These are phyloP conservation scores for Nesidiocoris tenuis DNA, from an alignment of 2,888 invertebrate genomes.

Conservation along the genomic window DNA sequence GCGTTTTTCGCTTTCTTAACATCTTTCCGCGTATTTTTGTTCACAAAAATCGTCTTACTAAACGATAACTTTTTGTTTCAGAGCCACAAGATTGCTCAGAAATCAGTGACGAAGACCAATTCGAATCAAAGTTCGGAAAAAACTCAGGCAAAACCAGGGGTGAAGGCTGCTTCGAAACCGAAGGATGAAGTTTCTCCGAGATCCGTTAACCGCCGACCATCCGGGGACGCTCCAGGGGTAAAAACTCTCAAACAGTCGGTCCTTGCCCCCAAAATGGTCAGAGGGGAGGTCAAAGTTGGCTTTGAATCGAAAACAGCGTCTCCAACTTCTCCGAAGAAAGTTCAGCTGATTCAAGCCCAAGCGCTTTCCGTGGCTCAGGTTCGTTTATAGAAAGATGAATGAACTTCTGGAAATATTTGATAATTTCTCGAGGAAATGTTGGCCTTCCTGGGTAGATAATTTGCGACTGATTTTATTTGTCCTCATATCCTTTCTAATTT, in stretches of 20 bases:
- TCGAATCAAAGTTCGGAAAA: no score
- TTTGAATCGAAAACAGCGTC: constrained; percentile 46
- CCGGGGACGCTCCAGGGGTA: neutral
- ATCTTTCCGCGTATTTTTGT: no score
- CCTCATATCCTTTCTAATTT: no score
- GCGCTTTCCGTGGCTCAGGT: constrained; percentile 41
- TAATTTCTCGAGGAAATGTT: no score
- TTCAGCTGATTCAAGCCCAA: constrained; percentile 49
- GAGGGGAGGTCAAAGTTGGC: constrained; percentile 42
- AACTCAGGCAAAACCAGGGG: neutral
- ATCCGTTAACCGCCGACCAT: neutral
- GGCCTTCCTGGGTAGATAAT: no score
- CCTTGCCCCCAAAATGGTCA: constrained; percentile 35
- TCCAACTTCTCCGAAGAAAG: constrained; percentile 46
- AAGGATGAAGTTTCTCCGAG: neutral
- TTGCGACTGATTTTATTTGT: no score
- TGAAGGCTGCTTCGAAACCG: neutral
- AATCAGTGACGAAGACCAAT: no score
- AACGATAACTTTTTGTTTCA: no score
- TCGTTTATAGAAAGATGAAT: neutral
- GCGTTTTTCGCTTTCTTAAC: no score
- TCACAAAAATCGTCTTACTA: no score
- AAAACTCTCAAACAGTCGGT: constrained; percentile 47
- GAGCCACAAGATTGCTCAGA: no score
- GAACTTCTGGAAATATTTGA: neutral